A percentile compares a stretch with the other conserved stretches of the same genome.
phyloP scores from a whole-genome alignment of 2,888 invertebrate genomes.

The Sesamia inferens region DNA sequence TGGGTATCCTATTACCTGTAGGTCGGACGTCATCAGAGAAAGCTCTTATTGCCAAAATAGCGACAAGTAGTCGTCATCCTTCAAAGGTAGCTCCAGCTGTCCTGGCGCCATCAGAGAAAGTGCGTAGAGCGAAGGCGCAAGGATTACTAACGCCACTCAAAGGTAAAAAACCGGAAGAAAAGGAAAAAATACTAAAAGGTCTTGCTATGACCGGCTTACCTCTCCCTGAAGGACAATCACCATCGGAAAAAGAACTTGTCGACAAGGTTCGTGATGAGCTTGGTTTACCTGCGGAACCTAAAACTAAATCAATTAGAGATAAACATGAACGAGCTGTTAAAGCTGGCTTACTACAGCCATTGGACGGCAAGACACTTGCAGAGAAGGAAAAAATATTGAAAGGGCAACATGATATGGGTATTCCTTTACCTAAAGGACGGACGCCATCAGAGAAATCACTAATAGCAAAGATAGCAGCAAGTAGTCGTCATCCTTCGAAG shows the following conservation, averaged over 20 bases:
- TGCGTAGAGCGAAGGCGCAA: slow-evolving; percentile 51
- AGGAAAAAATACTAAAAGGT: neutral
- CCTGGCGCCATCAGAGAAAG: neutral
- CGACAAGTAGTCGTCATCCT: slow-evolving; percentile 49
- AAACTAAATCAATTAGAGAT: neutral
- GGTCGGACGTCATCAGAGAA: slow-evolving; percentile 58
- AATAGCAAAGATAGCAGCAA: slow-evolving; percentile 31
- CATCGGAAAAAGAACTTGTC: neutral
- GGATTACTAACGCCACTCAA: slow-evolving; percentile 14
- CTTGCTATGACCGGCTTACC: neutral
- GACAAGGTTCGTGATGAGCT: neutral
- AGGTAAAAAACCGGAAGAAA: neutral
- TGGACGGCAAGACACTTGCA: slow-evolving; percentile 16
- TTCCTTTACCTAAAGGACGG: slow-evolving; percentile 42
- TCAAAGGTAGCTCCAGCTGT: neutral
- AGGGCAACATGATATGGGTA: slow-evolving; percentile 21
- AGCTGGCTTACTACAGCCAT: neutral
- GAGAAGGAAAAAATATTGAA: slow-evolving; percentile 48
- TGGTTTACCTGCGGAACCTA: slow-evolving; percentile 8
- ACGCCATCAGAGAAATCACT: slow-evolving; percentile 29
- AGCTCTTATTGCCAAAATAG: slow-evolving; percentile 58
- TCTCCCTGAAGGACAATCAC: neutral
- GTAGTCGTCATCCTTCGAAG: neutral
- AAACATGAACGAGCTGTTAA: slow-evolving; percentile 12
- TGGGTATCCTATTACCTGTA: slow-evolving; percentile 35